Evolutionary conservation across 2,888 invertebrate genomes (phyloP).

Genomic region (Melanophora roralis): DNA sequence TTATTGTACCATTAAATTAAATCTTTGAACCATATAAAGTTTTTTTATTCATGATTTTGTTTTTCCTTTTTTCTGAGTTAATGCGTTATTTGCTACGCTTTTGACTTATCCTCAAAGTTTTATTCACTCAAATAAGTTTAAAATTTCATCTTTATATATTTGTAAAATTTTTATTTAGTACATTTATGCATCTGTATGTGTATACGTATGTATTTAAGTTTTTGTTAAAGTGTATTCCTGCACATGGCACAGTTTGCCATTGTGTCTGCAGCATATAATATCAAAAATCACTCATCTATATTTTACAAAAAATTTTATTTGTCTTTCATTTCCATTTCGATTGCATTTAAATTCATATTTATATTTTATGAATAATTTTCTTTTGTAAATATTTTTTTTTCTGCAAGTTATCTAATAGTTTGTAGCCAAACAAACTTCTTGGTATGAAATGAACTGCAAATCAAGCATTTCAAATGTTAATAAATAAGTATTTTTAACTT

Average conservation of each 20-base stretch:
- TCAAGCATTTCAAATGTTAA: background rate
- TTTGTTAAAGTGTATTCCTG: too few species aligned
- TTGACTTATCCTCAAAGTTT: conserved; percentile 44
- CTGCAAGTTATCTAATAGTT: conserved; percentile 10
- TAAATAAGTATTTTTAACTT: too few species aligned
- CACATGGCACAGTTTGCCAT: background rate
- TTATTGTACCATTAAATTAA: conserved; percentile 55
- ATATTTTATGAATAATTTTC: conserved; percentile 24
- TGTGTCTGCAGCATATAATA: too few species aligned
- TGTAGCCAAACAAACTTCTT: background rate
- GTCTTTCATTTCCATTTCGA: conserved; percentile 58
- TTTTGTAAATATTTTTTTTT: conserved; percentile 17
- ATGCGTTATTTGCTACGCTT: conserved; percentile 39
- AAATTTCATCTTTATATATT: conserved; percentile 29
- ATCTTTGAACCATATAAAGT: conserved; percentile 56
- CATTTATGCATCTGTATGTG: background rate
- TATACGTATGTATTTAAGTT: background rate
- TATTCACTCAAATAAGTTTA: conserved; percentile 49
- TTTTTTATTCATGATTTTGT: background rate
- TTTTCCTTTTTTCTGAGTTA: background rate
- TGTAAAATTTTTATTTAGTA: background rate
- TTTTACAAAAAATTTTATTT: conserved; percentile 53
- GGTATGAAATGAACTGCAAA: conserved; percentile 56
- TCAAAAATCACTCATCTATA: conserved; percentile 38
- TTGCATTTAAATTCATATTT: conserved; percentile 60